A percentile compares a stretch with the other conserved stretches of the same genome.
These are phyloP conservation scores for Sinocyclocheilus anshuiensis DNA, from an alignment of 2,113 vertebrate genomes.

Conservation along the genomic window DNA sequence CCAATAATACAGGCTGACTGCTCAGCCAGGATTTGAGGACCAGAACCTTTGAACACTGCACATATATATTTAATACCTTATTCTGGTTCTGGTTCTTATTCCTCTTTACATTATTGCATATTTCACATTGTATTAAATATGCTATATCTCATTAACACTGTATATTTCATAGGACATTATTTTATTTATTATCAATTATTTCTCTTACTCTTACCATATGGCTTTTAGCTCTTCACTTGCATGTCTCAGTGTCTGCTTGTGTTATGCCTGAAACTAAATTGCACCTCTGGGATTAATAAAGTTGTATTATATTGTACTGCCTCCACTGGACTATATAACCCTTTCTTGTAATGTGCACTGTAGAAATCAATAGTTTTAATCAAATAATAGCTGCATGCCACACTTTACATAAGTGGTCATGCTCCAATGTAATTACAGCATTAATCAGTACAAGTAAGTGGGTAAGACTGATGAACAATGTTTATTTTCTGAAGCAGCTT, in stretches of 20 bases:
- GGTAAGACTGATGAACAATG: conserved; percentile 5
- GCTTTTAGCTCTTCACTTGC: background rate
- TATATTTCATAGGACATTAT: background rate
- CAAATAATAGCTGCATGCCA: conserved; percentile 11
- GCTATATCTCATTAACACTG: background rate
- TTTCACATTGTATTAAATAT: background rate
- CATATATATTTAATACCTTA: background rate
- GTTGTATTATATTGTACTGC: background rate
- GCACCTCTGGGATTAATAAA: conserved; percentile 11
- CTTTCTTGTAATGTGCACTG: conserved; percentile 1
- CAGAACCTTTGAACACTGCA: background rate
- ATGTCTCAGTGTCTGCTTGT: background rate
- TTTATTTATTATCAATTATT: background rate
- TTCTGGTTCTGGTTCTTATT: background rate
- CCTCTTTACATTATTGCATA: background rate
- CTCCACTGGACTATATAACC: background rate
- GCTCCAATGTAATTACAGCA: background rate
- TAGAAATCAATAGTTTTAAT: conserved; percentile 21
- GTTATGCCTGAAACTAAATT: background rate
- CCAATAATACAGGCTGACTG: too few relatives aligned
- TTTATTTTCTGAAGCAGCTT: background rate
- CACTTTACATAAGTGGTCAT: conserved; percentile 14
- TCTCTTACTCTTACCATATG: background rate
- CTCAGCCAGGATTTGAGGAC: too few relatives aligned
- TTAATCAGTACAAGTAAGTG: conserved; percentile 7